Base-by-base conservation (phyloP, 2,888 invertebrate species). In the Leptopilina syphax region DNA sequence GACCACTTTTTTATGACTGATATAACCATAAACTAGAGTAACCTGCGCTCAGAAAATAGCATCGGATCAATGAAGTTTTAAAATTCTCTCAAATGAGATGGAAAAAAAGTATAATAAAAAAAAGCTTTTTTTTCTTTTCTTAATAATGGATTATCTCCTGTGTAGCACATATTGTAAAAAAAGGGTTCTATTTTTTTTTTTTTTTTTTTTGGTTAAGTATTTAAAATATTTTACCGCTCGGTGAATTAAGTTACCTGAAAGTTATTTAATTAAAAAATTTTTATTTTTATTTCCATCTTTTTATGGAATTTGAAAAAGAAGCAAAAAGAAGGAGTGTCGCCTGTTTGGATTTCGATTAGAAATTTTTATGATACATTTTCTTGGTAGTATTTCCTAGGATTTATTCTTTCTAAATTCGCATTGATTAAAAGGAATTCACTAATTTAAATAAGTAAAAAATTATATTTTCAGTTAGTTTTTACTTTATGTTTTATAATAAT, bases 1-100 rank as follows among this genome's bases (percentile, higher is more conserved):
- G 50, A 50, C 54, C 70, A 70, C 70, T 13, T 70, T 70, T 70
- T 70, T 70, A 70, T 50, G 54, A 13, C 54, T 27, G 54, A 54
- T 12, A 70, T 70, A 70, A 54, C 27, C 54, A 6, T 70, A 54
- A 70, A 70, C 10, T 70, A 24, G 66, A n/a, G 41, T 66, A 34
- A 27, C 70, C 50, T 54, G 27, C 47, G 27, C 50, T 54, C 50
- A 13, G 27, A 47, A 70, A 70, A 70, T 70, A 50, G 54, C 50
- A 50, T 27, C 3, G 27, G 13, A 50, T 70, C 27, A 54, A 70
- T 27, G 27, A 24, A 54, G 12, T 7, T 18, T 1, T 50, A 24
- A 12, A 68, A 68, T 34, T 34, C 10, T 18, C 24, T 10, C 6
- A 24, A 63, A 63, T 63, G 63, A 63, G 63, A 63, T 8, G 8